Evolutionary conservation across 2,797 vertebrate species (phyloP), one percentile per base, ranked within the genome.

Genomic region (Echiichthys vipera): DNA sequence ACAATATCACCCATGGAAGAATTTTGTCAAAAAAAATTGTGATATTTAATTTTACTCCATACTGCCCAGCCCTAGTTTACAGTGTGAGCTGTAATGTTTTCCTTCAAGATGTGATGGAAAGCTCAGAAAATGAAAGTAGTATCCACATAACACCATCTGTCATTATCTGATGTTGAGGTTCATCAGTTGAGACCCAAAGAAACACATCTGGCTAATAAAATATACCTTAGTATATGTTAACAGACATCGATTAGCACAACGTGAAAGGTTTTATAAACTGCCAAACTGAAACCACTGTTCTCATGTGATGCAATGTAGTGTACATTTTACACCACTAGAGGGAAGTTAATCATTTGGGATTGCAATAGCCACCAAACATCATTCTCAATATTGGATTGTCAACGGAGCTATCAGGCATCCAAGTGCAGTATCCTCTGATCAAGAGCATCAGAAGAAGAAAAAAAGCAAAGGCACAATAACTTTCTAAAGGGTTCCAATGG

Each of bases 251-350:
- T 32, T 2, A n/a, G 13, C 17, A 17, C 43, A 5, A 24, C 56
- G 2, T 36, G 8, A 15, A 7, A 13, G 7, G 13, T 18, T 14
- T 34, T 11, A 2, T 11, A 11, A 46, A 30, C 29, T 11, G 37
- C 13, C 24, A 14, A 36, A 32, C 32, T 13, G 43, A 29, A 37
- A 45, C 11, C 14, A 7, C 18, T 72, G 9, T 45, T 57, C 0
- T 25, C 2, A 49, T 57, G 34, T 5, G 29, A 47, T 24, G 14
- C 20, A 2, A 1, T 65, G 69, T 29, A 70, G 50, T 69, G 24
- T 17, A n/a, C 6, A 8, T 12, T 3, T 49, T 32, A 10, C 32
- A 50, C 51, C 65, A 64, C 51, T 25, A 71, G 67, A 51, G 46
- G 65, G 46, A 3, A 14, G 36, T 51, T 11, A 5, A 7, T 1